Percentiles rank a stretch among this genome's conserved stretches.
These are phyloP conservation scores for Poeciliopsis turneri DNA, from an alignment of 2,797 vertebrate genomes.

Conservation along the genomic window DNA sequence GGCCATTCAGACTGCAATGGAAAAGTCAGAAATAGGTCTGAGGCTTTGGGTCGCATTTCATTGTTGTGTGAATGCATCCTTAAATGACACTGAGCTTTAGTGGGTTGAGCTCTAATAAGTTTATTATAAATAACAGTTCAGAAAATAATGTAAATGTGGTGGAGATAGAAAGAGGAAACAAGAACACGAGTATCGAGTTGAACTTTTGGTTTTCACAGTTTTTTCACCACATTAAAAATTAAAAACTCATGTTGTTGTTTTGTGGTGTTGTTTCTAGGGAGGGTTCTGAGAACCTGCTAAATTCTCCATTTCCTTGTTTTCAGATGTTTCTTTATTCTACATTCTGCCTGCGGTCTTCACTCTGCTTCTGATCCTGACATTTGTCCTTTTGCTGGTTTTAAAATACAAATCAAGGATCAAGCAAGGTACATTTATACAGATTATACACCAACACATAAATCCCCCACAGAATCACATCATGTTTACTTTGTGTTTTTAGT, in stretches of 20 bases:
- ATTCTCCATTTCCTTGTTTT: not conserved
- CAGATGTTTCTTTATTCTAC: not conserved
- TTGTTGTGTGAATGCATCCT: no score
- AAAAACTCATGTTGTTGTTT: not conserved
- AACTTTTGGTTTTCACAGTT: not conserved
- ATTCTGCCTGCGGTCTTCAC: not conserved
- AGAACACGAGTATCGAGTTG: not conserved
- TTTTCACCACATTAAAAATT: not conserved
- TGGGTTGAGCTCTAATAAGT: not conserved
- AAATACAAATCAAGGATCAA: not conserved
- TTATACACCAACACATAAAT: not conserved
- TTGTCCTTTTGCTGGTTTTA: not conserved
- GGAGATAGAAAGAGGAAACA: not conserved
- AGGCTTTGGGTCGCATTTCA: no score
- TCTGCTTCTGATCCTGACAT: not conserved
- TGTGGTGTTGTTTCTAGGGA: not conserved
- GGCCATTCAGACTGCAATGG: no score
- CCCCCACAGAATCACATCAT: conserved; percentile 10
- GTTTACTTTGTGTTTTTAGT: not conserved
- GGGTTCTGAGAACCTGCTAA: not conserved
- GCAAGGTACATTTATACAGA: not conserved
- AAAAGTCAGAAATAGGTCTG: no score
- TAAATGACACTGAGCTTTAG: not conserved
- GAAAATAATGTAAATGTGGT: not conserved
- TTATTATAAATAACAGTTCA: not conserved